Base-by-base conservation (phyloP, 2,888 invertebrate genomes). In the Arrhopalites spinosus region DNA sequence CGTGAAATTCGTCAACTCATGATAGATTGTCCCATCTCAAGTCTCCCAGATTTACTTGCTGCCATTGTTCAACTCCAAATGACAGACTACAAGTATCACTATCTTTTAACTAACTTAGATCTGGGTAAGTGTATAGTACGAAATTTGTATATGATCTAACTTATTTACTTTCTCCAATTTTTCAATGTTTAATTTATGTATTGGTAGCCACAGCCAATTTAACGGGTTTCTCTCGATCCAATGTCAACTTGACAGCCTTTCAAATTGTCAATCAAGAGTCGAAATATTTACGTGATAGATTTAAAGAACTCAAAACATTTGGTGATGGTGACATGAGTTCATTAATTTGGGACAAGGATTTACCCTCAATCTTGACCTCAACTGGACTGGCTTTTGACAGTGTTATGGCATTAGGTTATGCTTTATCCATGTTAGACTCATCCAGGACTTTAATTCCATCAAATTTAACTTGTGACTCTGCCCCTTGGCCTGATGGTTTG, bases 51-150 rank as follows among this genome's bases (percentile, higher is more conserved):
- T n/a, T 77, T 81, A 13, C 69, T 81, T 8, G 61, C 74, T 74
- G 81, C 81, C n/a, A 80, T 81, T 47, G 75, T 76, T 63, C 73
- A 77, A 3, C 74, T 80, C 23, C 91, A 92, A 86, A 93, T 93
- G 93, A 92, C 92, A 85, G 92, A 93, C 84, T 92, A 92, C 86
- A 92, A 92, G 85, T 93, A 92, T 84, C 93, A 94, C 85, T 94
- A 92, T 86, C 88, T 93, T 78, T 92, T 93, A 83, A 92, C 92
- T 29, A 91, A 91, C 69, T 89, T 91, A 84, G 82, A 82, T 45
- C 73, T 81, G 11, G n/a, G n/a, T n/a, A n/a, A n/a, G n/a, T n/a
- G n/a, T n/a, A n/a, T n/a, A n/a, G n/a, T n/a, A n/a, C n/a, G n/a
- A n/a, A n/a, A n/a, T n/a, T n/a, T n/a, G n/a, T n/a, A n/a, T n/a